Percentiles rank a stretch among this genome's conserved stretches.
These are phyloP conservation scores for Villa cingulata DNA, from an alignment of 2,888 invertebrate genomes.

Conservation along the genomic window DNA sequence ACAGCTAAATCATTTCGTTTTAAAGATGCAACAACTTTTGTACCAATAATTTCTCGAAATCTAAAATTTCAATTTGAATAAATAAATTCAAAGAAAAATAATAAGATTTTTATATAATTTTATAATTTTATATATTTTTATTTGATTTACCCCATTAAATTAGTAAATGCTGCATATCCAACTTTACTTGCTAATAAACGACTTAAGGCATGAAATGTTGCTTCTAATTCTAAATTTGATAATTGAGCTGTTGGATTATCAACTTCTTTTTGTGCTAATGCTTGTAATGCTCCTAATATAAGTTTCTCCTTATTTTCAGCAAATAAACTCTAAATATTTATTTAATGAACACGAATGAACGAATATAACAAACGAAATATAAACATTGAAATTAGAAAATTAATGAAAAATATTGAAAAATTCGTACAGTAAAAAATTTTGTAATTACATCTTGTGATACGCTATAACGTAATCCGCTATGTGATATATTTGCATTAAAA, in stretches of 20 bases:
- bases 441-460: slow-evolving; percentile 84
- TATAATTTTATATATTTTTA: neutral
- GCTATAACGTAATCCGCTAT: slow-evolving; percentile 92
- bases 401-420: slow-evolving; percentile 13
- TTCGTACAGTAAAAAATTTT: slow-evolving; percentile 9
- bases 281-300: slow-evolving; percentile 78
- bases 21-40: slow-evolving; percentile 80
- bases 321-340: slow-evolving; percentile 68
- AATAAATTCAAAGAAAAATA: neutral
- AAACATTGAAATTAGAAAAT: too few relatives aligned
- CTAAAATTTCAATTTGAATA: too few relatives aligned
- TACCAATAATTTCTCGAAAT: slow-evolving; percentile 89
- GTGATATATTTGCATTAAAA: slow-evolving; percentile 95
- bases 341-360: too few relatives aligned
- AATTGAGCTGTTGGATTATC: slow-evolving; percentile 44
- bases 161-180: slow-evolving; percentile 92
- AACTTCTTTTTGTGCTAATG: slow-evolving; percentile 60
- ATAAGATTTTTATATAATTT: neutral
- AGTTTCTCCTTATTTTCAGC: slow-evolving; percentile 97
- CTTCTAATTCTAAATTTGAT: slow-evolving; percentile 67
- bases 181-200: slow-evolving; percentile 93
- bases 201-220: slow-evolving; percentile 88
- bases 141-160: slow-evolving; percentile 56
- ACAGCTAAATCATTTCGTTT: slow-evolving; percentile 78
- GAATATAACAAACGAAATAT: slow-evolving; percentile 1